Conservation (phyloP, 2,113 vertebrate species). For the Spermophilus dauricus region DNA sequence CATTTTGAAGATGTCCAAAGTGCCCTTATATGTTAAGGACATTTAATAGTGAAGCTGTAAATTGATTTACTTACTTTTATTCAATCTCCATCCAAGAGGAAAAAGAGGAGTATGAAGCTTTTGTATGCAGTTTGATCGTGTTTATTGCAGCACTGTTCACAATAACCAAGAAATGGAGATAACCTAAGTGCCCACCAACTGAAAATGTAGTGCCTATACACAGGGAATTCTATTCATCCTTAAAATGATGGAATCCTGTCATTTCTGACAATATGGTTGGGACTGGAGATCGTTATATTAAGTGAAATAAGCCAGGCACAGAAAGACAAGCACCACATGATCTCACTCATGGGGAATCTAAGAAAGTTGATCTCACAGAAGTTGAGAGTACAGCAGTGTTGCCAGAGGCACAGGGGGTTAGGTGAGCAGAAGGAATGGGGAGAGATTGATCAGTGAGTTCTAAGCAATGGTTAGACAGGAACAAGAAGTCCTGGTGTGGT, state of each 20-base stretch:
- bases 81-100: not conserved
- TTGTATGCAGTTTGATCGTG: not conserved
- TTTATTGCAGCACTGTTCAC: not conserved
- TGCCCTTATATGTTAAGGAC: not conserved
- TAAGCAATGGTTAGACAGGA: not conserved
- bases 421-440: not conserved
- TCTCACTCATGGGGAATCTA: not conserved
- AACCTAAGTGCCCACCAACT: not conserved
- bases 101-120: not conserved
- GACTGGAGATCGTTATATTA: not conserved
- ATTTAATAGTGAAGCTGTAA: not conserved
- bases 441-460: not conserved
- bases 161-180: not conserved
- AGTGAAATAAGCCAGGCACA: not conserved
- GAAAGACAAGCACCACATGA: not conserved
- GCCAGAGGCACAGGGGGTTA: not conserved
- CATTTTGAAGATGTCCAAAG: not conserved
- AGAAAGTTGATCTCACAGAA: not conserved
- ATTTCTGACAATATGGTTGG: not conserved
- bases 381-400: not conserved
- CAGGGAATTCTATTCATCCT: not conserved
- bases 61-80: not conserved
- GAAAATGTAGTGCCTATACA: not conserved
- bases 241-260: not conserved
- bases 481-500: not conserved